Base-by-base conservation (phyloP, 1,140 invertebrate species). In the Calycopis cecrops region DNA sequence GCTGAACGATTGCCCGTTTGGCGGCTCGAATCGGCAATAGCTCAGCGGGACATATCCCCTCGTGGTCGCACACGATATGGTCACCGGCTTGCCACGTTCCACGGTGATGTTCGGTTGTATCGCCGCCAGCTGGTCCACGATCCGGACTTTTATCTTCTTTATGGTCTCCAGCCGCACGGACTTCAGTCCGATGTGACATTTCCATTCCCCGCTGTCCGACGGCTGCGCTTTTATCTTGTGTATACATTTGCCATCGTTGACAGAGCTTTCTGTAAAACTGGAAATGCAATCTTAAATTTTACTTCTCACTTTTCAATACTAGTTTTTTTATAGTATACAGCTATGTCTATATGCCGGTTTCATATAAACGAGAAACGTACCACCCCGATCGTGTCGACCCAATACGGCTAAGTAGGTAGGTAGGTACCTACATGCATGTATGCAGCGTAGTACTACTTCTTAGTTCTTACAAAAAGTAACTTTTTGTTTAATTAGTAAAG, bases 11-110 rank as follows among this genome's bases (percentile, higher is more conserved):
- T 37, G 59, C 1, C 68, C 78, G 21, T 68, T 74, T 0, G 83
- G 83, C 9, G 80, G 76, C 53, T 83, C 83, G 37, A 86, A 86
- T 0, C 83, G 65, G 33, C 83, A 86, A 50, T 86, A 86, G 4
- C 65, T 80, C 0, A 86, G 49, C 0, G 83, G 73, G 1, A 62
- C 61, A 9, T 73, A 53, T 1, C 67, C 72, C 17, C 64, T 67
- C 0, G 73, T 76, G 7, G 83, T 77, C 0, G 67, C 68, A 49
- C 83, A 86, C 0, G 60, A 52, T 14, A 86, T 40, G 0, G 75
- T 83, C 0, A 76, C 58, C 4, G 68, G 21, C 28, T 73, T 76
- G 4, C 66, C 70, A 10, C 77, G 67, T 3, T 69, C 52, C 1
- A 61, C 66, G 0, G 73, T 75, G 1, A 85, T 60, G 37, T 79